phyloP scores from a whole-genome alignment of 1,140 invertebrate genomes.

The Lepidotrigona ventralis region DNA sequence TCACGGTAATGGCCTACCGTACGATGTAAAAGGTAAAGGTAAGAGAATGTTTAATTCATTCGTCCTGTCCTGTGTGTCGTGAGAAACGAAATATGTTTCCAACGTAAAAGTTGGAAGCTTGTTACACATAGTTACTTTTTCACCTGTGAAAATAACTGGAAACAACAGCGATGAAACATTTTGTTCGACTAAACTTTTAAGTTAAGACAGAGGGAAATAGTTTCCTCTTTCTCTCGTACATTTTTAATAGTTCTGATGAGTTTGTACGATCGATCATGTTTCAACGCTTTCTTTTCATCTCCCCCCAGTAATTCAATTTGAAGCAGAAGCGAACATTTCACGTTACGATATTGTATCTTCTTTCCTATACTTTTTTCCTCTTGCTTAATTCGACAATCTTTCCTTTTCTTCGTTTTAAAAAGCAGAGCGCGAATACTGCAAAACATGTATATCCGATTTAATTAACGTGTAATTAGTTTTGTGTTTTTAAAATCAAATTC shows the following conservation, averaged over 20 bases:
- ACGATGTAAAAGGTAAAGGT: too few species aligned
- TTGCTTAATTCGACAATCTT: background rate
- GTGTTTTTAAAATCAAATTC: background rate
- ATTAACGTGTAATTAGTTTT: background rate
- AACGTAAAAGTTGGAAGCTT: background rate
- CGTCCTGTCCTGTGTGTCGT: too few species aligned
- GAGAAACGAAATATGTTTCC: background rate
- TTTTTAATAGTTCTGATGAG: background rate
- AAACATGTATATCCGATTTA: background rate
- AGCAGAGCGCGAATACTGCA: background rate
- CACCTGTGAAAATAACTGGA: background rate
- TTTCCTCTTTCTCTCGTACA: constrained; percentile 4
- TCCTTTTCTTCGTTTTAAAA: background rate
- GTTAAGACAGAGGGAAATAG: background rate
- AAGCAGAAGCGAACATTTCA: background rate
- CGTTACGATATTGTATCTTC: background rate
- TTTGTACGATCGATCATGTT: background rate
- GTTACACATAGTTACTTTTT: constrained; percentile 1
- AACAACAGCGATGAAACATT: constrained; percentile 6
- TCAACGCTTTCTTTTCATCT: background rate
- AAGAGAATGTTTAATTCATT: background rate
- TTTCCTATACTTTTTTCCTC: background rate
- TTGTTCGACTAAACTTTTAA: background rate
- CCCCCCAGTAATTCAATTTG: too few species aligned
- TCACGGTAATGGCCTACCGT: too few species aligned